Conservation (phyloP, 2,888 invertebrate genomes). For the Lithophane leautieri region DNA sequence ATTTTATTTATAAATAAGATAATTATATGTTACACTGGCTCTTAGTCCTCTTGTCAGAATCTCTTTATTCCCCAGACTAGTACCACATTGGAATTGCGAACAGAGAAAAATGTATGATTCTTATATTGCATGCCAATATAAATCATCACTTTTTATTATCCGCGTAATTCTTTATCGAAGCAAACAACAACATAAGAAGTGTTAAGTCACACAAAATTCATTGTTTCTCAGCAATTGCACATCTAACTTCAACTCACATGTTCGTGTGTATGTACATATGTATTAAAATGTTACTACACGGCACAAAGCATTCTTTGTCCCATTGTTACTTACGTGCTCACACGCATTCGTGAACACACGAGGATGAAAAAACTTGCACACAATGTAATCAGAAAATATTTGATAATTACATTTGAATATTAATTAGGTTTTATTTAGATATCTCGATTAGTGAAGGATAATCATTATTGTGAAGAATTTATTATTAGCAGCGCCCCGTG, state of each 20-base stretch:
- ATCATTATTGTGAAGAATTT: not conserved
- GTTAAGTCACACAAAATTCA: constrained; percentile 47
- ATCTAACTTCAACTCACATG: constrained; percentile 41
- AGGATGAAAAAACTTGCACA: constrained; percentile 70
- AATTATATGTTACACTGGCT: not conserved
- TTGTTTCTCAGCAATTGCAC: constrained; percentile 62
- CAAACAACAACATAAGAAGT: constrained; percentile 46
- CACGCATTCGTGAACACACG: constrained; percentile 67
- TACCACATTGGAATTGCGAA: not conserved
- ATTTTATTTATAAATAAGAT: not conserved
- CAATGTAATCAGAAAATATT: constrained; percentile 58
- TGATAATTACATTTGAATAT: constrained; percentile 59
- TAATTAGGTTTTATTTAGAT: constrained; percentile 34
- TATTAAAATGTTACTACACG: constrained; percentile 66
- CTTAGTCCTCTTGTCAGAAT: not conserved
- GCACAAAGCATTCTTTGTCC: constrained; percentile 81
- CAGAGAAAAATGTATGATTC: not conserved
- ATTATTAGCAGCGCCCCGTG: not conserved
- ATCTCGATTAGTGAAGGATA: constrained; percentile 16
- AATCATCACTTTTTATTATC: constrained; percentile 26
- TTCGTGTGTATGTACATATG: constrained; percentile 45
- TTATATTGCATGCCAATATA: constrained; percentile 8
- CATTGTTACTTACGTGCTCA: constrained; percentile 76
- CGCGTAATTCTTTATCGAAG: constrained; percentile 20
- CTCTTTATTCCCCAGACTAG: not conserved